Evolutionary conservation across 2,888 invertebrate genomes (phyloP).

Genomic region (Rambutsinella grinnellia): DNA sequence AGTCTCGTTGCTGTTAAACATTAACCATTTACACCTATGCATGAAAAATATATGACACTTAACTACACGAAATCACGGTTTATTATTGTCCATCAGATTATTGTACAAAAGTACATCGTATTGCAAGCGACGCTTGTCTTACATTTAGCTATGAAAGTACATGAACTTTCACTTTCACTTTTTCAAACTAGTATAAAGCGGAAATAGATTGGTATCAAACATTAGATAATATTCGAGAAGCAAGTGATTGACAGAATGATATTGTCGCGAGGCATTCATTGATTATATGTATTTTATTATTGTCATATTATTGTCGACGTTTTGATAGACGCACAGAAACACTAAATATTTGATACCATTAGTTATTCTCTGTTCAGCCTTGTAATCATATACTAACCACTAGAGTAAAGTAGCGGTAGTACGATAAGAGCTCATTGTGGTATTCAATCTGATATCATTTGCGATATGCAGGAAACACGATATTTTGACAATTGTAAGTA

Average conservation of each 20-base stretch:
- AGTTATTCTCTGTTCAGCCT: constrained; percentile 22
- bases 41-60: too few species aligned
- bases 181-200: not conserved
- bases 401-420: constrained; percentile 1
- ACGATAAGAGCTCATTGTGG: constrained; percentile 32
- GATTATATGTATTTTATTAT: not conserved
- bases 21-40: too few species aligned
- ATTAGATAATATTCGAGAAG: not conserved
- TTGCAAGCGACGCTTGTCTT: too few species aligned
- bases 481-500: constrained; percentile 7
- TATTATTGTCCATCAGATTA: too few species aligned
- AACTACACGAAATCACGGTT: too few species aligned
- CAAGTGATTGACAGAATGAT: constrained; percentile 15
- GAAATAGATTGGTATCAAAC: not conserved
- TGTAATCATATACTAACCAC: constrained; percentile 7
- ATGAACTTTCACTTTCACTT: constrained; percentile 38
- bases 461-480: constrained; percentile 34
- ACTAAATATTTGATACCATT: constrained; percentile 8
- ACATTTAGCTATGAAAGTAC: too few species aligned
- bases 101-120: too few species aligned
- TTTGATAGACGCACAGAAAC: not conserved
- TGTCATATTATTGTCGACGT: constrained; percentile 25
- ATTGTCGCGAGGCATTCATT: not conserved
- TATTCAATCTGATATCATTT: constrained; percentile 34
- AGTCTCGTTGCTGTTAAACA: too few species aligned